Evolutionary conservation across 2,113 vertebrate genomes (phyloP).

Genomic region (Thamnophis sirtalis): DNA sequence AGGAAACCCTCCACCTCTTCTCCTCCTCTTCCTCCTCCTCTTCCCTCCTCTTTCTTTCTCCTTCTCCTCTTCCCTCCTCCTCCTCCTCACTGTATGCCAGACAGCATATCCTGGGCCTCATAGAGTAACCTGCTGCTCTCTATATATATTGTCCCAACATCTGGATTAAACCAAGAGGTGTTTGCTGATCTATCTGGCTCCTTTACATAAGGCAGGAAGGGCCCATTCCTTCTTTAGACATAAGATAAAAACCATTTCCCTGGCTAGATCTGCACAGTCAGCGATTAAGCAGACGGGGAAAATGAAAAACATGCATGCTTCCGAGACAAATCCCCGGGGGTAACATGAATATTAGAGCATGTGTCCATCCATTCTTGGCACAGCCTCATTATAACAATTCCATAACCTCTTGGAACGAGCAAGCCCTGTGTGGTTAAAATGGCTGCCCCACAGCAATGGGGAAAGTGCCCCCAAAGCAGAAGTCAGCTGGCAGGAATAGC

Average conservation of each 20-base stretch:
- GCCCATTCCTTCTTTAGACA: neutral
- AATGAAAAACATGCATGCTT: neutral
- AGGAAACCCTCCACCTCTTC: too few species aligned
- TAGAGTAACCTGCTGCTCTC: neutral
- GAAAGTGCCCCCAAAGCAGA: neutral
- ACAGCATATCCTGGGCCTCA: neutral
- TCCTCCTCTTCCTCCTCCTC: too few species aligned
- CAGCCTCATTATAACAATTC: neutral
- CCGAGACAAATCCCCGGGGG: neutral
- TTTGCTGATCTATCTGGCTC: neutral
- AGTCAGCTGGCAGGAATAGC: too few species aligned
- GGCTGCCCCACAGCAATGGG: neutral
- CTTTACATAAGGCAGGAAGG: neutral
- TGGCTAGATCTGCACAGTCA: neutral
- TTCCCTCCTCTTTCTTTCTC: too few species aligned
- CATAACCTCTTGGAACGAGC: neutral
- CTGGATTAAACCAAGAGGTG: neutral
- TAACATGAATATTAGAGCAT: neutral
- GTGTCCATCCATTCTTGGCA: neutral
- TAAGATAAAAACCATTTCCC: neutral
- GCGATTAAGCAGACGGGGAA: neutral
- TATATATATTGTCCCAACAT: neutral
- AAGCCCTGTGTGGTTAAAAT: neutral
- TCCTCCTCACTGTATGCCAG: neutral
- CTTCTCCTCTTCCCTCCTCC: too few species aligned